Evolutionary conservation across 2,797 vertebrate species (phyloP).

Genomic region (Echiichthys vipera): DNA sequence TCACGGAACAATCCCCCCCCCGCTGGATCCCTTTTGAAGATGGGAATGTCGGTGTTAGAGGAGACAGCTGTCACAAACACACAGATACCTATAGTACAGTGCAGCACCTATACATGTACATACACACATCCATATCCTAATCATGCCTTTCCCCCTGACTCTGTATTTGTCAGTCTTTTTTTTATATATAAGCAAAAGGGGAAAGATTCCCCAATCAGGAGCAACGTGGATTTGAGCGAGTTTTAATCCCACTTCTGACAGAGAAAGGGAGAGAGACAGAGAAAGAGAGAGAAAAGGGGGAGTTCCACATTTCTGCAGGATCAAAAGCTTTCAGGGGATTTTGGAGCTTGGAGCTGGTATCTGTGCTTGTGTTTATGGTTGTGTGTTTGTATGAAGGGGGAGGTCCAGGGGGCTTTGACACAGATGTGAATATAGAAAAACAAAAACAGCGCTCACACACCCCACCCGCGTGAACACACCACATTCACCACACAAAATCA

Average conservation of each 20-base stretch:
- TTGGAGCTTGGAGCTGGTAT: slow-evolving; percentile 63
- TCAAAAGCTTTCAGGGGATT: slow-evolving; percentile 81
- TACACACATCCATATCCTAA: background rate
- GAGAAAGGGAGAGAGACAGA: background rate
- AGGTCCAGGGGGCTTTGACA: slow-evolving; percentile 65
- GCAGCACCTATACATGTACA: slow-evolving; percentile 27
- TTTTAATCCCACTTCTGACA: slow-evolving; percentile 61
- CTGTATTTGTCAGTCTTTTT: slow-evolving; percentile 24
- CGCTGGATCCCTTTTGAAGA: slow-evolving; percentile 67
- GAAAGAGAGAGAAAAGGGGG: slow-evolving; percentile 39
- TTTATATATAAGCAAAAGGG: slow-evolving; percentile 7
- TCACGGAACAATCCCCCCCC: slow-evolving; percentile 61
- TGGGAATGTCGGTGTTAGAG: slow-evolving; percentile 36
- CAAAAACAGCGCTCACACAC: slow-evolving; percentile 57
- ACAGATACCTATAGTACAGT: slow-evolving; percentile 35
- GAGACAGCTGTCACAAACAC: slow-evolving; percentile 66
- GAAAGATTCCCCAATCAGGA: slow-evolving; percentile 47
- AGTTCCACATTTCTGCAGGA: slow-evolving; percentile 72
- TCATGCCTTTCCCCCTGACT: background rate
- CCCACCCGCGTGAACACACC: background rate
- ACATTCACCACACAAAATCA: slow-evolving; percentile 41
- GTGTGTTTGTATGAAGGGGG: slow-evolving; percentile 7
- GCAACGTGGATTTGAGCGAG: slow-evolving; percentile 20
- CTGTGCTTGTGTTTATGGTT: slow-evolving; percentile 43
- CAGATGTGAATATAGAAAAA: slow-evolving; percentile 78